Evolutionary conservation across 2,113 vertebrate species (phyloP).

Genomic region (Gobius niger): DNA sequence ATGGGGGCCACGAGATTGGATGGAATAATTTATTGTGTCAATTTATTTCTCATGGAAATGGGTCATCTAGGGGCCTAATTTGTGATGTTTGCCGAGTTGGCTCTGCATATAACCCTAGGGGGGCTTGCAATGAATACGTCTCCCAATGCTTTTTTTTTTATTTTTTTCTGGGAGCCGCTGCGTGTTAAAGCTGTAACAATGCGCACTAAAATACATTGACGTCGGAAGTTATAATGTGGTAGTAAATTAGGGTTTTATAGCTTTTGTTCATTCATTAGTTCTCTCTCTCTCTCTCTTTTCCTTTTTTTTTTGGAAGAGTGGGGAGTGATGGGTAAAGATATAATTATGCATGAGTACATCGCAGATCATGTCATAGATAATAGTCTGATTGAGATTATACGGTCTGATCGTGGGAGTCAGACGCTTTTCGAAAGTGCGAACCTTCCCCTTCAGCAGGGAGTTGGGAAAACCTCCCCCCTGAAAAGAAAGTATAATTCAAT

Average conservation of each 20-base stretch:
- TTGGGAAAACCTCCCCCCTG: too few species aligned
- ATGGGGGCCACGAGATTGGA: slow-evolving; percentile 55
- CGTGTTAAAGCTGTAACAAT: slow-evolving; percentile 46
- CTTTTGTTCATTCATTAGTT: not conserved
- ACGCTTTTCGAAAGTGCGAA: too few species aligned
- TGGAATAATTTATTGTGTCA: slow-evolving; percentile 70
- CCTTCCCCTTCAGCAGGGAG: too few species aligned
- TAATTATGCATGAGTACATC: not conserved
- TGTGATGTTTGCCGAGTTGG: slow-evolving; percentile 60
- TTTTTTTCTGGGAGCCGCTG: slow-evolving; percentile 24
- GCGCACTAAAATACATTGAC: slow-evolving; percentile 33
- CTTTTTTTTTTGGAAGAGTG: not conserved
- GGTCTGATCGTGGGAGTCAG: too few species aligned
- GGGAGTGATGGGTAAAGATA: not conserved
- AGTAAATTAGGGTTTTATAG: slow-evolving; percentile 30
- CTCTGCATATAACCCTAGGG: slow-evolving; percentile 38
- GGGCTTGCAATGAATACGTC: slow-evolving; percentile 36
- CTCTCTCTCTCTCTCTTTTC: not conserved
- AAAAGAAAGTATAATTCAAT: too few species aligned
- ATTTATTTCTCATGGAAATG: slow-evolving; percentile 66
- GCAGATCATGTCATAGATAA: not conserved
- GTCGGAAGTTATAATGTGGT: slow-evolving; percentile 28
- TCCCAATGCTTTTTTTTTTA: slow-evolving; percentile 31
- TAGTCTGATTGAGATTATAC: not conserved
- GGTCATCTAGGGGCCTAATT: slow-evolving; percentile 72